Conservation (phyloP, 2,888 invertebrate genomes). For the Magallana nippona region DNA sequence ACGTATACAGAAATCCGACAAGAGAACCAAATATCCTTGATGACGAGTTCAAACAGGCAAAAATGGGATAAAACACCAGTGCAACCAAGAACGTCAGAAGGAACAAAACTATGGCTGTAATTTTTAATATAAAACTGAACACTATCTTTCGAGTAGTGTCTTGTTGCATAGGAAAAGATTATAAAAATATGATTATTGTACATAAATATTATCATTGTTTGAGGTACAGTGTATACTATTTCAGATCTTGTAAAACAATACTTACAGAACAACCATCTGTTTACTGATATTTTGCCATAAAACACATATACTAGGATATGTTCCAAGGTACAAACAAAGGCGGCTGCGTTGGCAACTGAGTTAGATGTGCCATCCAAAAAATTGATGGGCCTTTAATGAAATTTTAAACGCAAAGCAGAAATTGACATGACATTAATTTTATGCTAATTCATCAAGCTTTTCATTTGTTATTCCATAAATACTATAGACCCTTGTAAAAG, state of each 20-base stretch:
- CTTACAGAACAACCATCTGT: no score
- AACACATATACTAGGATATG: not conserved
- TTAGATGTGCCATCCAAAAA: not conserved
- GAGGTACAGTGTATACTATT: no score
- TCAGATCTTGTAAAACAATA: no score
- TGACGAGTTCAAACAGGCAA: not conserved
- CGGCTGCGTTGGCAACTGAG: conserved; percentile 6
- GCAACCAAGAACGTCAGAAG: not conserved
- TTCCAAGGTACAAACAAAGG: not conserved
- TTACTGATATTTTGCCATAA: not conserved
- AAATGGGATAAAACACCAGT: not conserved
- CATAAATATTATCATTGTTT: no score
- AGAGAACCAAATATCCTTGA: not conserved
- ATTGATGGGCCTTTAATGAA: not conserved
- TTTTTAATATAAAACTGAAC: no score
- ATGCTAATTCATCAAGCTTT: no score
- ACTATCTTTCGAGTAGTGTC: no score
- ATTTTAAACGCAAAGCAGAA: not conserved
- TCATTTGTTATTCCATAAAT: no score
- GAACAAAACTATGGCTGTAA: not conserved
- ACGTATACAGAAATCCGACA: not conserved
- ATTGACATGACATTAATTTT: no score
- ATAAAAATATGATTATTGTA: no score
- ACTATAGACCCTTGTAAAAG: no score
- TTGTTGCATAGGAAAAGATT: no score